Base-by-base conservation (phyloP, 2,797 vertebrate species). In the Micropoecilia bifurca region DNA sequence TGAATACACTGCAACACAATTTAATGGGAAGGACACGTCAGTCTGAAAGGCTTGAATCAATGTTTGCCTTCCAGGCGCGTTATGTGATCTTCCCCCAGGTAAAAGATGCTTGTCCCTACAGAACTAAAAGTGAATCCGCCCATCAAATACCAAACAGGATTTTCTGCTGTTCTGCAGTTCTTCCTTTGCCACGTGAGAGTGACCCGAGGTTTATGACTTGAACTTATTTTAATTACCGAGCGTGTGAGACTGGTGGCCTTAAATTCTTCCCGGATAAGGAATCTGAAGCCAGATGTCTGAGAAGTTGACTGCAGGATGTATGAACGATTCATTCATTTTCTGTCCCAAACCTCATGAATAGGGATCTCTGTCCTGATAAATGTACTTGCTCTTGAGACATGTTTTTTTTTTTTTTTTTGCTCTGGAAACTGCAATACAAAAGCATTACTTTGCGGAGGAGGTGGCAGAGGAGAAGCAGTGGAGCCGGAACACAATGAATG, bases 311-410 rank as follows among this genome's bases (percentile, higher is more conserved):
- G 76, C 85, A 91, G 74, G 90, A 84, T 83, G 63, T 46, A 33
- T 77, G 47, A 90, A 85, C 81, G 82, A 87, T 78, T 90, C 80
- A 86, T 39, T 81, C 78, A 80, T 79, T 83, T 87, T 78, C 22
- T 86, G 80, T 75, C 77, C 68, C 75, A 68, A 71, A 74, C 80
- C 53, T 77, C 68, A 78, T 93, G 85, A 93, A 91, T 89, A 79
- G 75, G 77, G 83, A 79, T 86, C 81, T 94, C 88, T 93, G 74
- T 84, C 46, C 63, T 77, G 47, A 85, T 84, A 90, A 91, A 89
- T 80, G 78, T 57, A 36, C 72, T 83, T 36, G 45, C 81, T 91
- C 87, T 89, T 79, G 68, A 76, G 68, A 46, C 18, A 0, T 16
- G 2, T 33, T 61, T 36, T 36, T 61, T 10, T 78, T 87, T 30